phyloP scores from a whole-genome alignment of 2,113 vertebrate species.

The Colistium nudipinnis region DNA sequence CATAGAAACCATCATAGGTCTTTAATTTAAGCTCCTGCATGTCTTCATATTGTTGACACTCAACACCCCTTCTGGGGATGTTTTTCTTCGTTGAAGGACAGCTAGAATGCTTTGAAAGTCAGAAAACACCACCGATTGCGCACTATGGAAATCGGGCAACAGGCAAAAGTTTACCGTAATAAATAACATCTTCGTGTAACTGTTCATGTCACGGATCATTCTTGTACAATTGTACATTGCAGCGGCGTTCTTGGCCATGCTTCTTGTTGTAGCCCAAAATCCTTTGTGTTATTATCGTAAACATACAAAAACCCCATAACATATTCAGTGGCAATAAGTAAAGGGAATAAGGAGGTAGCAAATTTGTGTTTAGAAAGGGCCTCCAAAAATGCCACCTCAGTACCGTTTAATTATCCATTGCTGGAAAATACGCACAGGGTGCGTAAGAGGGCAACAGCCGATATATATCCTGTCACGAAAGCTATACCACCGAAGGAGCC shows the following conservation, averaged over 20 bases:
- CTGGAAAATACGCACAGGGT: background rate
- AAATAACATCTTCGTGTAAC: too few relatives aligned
- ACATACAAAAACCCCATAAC: background rate
- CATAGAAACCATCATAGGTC: background rate
- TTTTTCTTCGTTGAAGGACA: too few relatives aligned
- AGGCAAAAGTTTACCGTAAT: too few relatives aligned
- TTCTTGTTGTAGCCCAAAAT: background rate
- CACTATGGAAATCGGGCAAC: too few relatives aligned
- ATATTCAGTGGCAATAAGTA: background rate
- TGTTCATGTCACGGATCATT: too few relatives aligned
- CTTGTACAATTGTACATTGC: background rate
- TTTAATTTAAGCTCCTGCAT: slow-evolving; percentile 16
- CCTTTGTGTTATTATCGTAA: background rate
- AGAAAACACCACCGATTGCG: too few relatives aligned
- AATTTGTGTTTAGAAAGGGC: background rate
- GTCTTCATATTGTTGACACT: background rate
- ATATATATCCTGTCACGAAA: background rate
- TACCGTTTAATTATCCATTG: background rate
- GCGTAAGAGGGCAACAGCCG: background rate
- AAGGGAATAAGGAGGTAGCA: background rate
- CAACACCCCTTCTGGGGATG: background rate
- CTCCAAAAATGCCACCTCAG: background rate
- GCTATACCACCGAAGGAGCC: background rate
- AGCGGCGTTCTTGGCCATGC: background rate
- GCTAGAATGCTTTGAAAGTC: too few relatives aligned